phyloP scores from a whole-genome alignment of 2,888 invertebrate species.

The Cerastis rubricosa region DNA sequence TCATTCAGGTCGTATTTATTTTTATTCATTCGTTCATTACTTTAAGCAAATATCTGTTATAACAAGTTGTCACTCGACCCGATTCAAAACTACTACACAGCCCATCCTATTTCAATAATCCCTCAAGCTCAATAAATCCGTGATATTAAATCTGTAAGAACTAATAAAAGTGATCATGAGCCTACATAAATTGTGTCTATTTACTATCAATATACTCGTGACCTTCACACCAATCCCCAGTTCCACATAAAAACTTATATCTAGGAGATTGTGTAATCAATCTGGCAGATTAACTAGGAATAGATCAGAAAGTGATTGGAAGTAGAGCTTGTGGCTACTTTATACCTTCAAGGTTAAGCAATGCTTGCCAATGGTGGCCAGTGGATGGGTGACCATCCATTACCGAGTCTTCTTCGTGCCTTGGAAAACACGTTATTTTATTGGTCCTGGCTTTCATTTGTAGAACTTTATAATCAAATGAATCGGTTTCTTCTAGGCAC shows the following conservation, averaged over 20 bases:
- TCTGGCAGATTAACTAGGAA: slow-evolving; percentile 48
- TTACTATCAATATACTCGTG: slow-evolving; percentile 43
- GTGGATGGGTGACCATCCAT: neutral
- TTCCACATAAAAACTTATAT: slow-evolving; percentile 45
- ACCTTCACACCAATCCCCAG: slow-evolving; percentile 13
- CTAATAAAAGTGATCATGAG: slow-evolving; percentile 39
- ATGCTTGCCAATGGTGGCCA: neutral
- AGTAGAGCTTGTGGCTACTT: neutral
- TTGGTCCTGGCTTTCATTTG: neutral
- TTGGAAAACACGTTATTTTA: neutral
- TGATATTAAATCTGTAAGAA: slow-evolving; percentile 41
- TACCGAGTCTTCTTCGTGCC: neutral
- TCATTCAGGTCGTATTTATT: no score
- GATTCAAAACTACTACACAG: slow-evolving; percentile 10
- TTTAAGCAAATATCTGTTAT: neutral
- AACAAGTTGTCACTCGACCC: neutral
- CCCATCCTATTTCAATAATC: slow-evolving; percentile 26
- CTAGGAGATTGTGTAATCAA: slow-evolving; percentile 51
- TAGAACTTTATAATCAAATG: neutral
- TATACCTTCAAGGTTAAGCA: neutral
- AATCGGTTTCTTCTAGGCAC: neutral
- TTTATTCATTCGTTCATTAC: neutral
- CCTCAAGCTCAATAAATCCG: slow-evolving; percentile 19
- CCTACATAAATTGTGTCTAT: slow-evolving; percentile 50
- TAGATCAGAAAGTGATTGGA: slow-evolving; percentile 17